Base-by-base conservation (phyloP, 2,888 invertebrate genomes). In the Charanyca ferruginea region DNA sequence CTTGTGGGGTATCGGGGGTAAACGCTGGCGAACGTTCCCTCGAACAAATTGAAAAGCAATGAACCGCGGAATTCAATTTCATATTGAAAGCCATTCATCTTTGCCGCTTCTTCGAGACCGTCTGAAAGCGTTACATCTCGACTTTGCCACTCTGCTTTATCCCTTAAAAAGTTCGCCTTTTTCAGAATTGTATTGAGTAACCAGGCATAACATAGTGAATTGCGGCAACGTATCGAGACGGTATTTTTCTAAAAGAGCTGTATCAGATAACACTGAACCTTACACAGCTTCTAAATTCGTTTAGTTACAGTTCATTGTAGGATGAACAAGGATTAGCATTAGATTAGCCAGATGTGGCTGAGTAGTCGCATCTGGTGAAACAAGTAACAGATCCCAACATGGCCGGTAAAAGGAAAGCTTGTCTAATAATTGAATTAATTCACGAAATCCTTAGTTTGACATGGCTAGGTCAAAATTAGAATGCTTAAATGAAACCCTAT, bases 51-150 rank as follows among this genome's bases (percentile, higher is more conserved):
- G 96, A 96, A 96, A 96, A 94, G 96, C 96, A 96, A 96, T 96
- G 96, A 96, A 96, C 96, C 96, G 95, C 96, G 95, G 96, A 96
- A 96, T 96, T 96, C 96, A 96, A 96, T 96, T 96, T 96, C 96
- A 96, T 96, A 96, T 96, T 96, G 96, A 96, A 96, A 96, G 95
- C 95, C 94, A 95, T 95, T 95, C 95, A 95, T 95, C 95, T 95
- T 94, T 94, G 93, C 93, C 93, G 94, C 94, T 91, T 93, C 91
- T 94, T 91, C 91, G 91, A 85, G 91, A 91, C 87, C 90, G 91
- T 87, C 91, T 94, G 91, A 93, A 91, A 94, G 91, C 89, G 93
- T 93, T 93, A 94, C 94, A 91, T 91, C 90, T 89, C 93, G 92
- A 94, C 93, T 93, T 93, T 89, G 87, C 90, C 90, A 91, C 91